Evolutionary conservation across 2,888 invertebrate genomes (phyloP), one percentile per base, ranked within the genome.

Genomic region (Iphiclides podalirius): DNA sequence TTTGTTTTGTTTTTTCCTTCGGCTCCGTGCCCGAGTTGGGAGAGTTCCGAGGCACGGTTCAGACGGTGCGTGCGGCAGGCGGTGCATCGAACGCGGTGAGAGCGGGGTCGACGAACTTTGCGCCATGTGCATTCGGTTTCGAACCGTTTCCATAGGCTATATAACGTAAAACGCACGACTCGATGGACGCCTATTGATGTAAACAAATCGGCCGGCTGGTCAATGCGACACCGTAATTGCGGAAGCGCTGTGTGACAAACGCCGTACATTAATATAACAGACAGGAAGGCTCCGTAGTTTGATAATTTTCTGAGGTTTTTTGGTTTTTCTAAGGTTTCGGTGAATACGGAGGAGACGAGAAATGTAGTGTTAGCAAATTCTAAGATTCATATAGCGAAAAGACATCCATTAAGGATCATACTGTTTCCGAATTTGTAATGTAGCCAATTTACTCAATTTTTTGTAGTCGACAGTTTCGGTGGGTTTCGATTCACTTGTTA

Each of bases 41-140:
- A n/a, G n/a, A n/a, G n/a, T n/a, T n/a, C n/a, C n/a, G n/a, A n/a
- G n/a, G n/a, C n/a, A n/a, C 53, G 58, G 59, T 58, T 63, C 61
- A 60, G 61, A 60, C 65, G 60, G 55, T 59, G 60, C 60, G 61
- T 61, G 54, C 51, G 52, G 55, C 59, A 67, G 71, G 63, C 81
- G 79, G 84, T 86, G 86, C 86, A 86, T 81, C 86, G 87, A 83
- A 83, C 86, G 83, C 80, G 84, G 84, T 76, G 84, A 85, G 85
- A 85, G 84, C 76, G 78, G 68, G 87, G 83, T 80, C 85, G 64
- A 64, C 70, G 84, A 81, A 78, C 85, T 70, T 65, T 60, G 61
- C 68, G 75, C 79, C 82, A 80, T 81, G 79, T 85, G 83, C 84
- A 83, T 80, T 82, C 69, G 59, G 67, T 65, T 73, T 75, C 63